Base-by-base conservation (phyloP, 2,888 invertebrate genomes). In the Megamerina dolium region DNA sequence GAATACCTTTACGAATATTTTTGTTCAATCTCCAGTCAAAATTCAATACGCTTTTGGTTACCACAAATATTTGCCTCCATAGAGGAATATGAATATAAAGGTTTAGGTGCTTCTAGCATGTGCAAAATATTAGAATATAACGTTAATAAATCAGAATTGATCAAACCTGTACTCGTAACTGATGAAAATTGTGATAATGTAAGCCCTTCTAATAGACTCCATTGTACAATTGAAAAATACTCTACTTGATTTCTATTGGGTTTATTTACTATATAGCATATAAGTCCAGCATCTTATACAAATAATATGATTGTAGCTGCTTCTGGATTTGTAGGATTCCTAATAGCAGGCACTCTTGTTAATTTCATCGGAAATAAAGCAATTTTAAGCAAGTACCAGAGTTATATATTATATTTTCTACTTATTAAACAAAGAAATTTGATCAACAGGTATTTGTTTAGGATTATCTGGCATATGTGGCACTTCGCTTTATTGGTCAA, bases 11-110 rank as follows among this genome's bases (percentile, higher is more conserved):
- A n/a, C n/a, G n/a, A n/a, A n/a, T n/a, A n/a, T n/a, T n/a, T n/a
- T n/a, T n/a, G n/a, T n/a, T n/a, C n/a, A n/a, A 26, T 4, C 26
- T 20, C 4, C 37, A 84, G 86, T 13, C 73, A 83, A 39, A 90
- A 89, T 60, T 86, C 89, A 0, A 72, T 90, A 36, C 82, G 88
- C 18, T 75, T 91, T 30, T 91, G 91, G 90, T 77, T 89, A 55
- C 90, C 90, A 0, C 87, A 89, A 61, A 75, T 91, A 21, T 89
- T 89, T 50, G 79, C 83, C 38, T 82, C 83, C 64, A 79, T 85
- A 29, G 70, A 70, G 30, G 68, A 68, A 12, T 73, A 73, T 48
- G 66, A 73, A 32, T 63, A 64, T 34, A 60, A 42, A 23, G 47
- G 51, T 3, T 14, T 41, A 2, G 32, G 23, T 3, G 45, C 48